These are phyloP conservation scores for Geothlypis trichas DNA, from an alignment of 2,113 vertebrate species.

Conservation along the genomic window DNA sequence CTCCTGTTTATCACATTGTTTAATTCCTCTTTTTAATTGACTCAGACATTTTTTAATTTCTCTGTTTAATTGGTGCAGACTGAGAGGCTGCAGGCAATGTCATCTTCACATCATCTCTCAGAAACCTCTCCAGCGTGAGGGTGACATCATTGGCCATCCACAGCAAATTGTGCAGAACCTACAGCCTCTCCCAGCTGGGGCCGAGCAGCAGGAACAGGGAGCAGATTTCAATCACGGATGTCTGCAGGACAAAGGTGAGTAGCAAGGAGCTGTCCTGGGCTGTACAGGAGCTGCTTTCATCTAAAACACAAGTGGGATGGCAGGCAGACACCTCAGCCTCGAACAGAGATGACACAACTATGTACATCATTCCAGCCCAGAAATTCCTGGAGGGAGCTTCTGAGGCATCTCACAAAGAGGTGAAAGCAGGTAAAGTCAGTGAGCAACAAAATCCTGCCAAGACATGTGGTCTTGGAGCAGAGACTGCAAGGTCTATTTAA, in stretches of 20 bases:
- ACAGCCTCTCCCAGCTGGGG: neutral
- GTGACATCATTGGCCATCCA: neutral
- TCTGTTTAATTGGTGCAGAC: conserved; percentile 55
- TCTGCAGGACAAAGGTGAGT: neutral
- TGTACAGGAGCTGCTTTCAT: neutral
- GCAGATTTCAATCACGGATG: neutral
- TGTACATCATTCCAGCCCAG: neutral
- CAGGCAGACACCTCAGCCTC: neutral
- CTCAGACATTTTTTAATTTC: conserved; percentile 61
- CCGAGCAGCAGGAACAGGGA: neutral
- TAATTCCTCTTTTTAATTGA: conserved; percentile 61
- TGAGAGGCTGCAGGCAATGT: conserved; percentile 58
- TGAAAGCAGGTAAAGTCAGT: neutral
- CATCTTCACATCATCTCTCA: neutral
- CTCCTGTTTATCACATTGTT: conserved; percentile 21
- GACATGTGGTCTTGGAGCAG: neutral
- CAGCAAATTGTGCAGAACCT: neutral
- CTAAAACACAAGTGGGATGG: neutral
- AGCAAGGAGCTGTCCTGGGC: neutral
- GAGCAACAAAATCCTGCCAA: neutral
- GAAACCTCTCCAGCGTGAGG: neutral
- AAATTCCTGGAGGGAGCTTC: neutral
- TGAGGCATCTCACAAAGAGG: neutral
- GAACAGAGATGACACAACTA: neutral
- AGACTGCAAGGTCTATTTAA: neutral